Base-by-base conservation (phyloP, 2,113 vertebrate species). In the Melanerpes formicivorus region DNA sequence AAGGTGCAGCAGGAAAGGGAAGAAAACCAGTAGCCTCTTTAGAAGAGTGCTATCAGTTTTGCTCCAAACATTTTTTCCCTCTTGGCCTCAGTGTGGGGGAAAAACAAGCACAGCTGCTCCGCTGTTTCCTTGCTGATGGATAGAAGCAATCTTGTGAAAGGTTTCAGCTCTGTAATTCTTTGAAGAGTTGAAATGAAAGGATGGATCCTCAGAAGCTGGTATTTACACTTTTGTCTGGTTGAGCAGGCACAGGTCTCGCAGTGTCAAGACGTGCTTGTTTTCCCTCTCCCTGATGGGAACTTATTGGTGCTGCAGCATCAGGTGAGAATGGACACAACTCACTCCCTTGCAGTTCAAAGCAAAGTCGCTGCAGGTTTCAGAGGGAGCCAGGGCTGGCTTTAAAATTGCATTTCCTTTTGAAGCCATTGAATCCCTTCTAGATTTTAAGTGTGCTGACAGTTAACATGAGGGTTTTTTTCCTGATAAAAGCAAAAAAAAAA, bases 251-350 rank as follows among this genome's bases (percentile, higher is more conserved):
- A 62, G 22, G 46, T 62, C 55, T 44, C 58, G 19, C 7, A 30
- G 21, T 10, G 23, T 65, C 44, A 70, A 54, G 48, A 25, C 9
- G 9, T 0, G 0, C 18, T 78, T 87, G n/a, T 19, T 40, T 42
- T 30, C 22, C 52, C 16, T 76, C 4, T 6, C 22, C 25, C 44
- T 1, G 2, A 32, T 0, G 1, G 29, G 15, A 69, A 44, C 0
- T 84, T 56, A n/a, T 58, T 62, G 30, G 44, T 32, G 54, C 34
- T 29, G 34, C 2, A 2, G 42, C 59, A 25, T 69, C 6, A 6
- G n/a, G 58, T 54, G 26, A 72, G 55, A 81, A 44, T 29, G 2
- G 2, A 46, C 14, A 40, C 0, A 0, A 50, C 34, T 59, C 58
- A 50, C 26, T 55, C 50, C 16, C 34, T 40, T 29, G 34, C 23